Conservation (phyloP, 37 sponge, comb jelly and placozoan species). For the Chondrilla cf. caribensis region DNA sequence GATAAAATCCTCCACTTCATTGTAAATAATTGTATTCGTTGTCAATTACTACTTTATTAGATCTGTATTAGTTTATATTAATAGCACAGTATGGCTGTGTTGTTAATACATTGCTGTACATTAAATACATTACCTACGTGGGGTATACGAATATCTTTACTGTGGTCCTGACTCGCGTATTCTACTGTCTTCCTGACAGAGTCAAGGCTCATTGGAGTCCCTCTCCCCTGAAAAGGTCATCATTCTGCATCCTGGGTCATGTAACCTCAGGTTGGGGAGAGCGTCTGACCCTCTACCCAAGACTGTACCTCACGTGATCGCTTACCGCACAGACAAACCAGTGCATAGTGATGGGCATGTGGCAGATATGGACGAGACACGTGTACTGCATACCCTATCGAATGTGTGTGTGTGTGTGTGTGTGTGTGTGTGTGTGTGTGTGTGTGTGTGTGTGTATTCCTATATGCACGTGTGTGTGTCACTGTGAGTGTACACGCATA, state of each 20-base stretch:
- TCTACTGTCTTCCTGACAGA: too few relatives aligned
- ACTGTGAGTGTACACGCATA: not conserved
- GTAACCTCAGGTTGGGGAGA: slow-evolving; percentile 67
- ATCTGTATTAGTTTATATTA: too few relatives aligned
- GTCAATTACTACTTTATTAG: too few relatives aligned
- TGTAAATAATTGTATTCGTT: too few relatives aligned
- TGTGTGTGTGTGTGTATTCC: not conserved
- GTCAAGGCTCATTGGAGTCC: not conserved
- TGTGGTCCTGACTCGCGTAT: too few relatives aligned
- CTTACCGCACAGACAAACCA: slow-evolving; percentile 35
- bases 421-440: slow-evolving; percentile 1
- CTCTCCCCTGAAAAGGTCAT: slow-evolving; percentile 15
- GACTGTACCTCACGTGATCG: slow-evolving; percentile 81
- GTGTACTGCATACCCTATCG: slow-evolving; percentile 14
- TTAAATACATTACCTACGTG: too few relatives aligned
- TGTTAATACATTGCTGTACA: too few relatives aligned
- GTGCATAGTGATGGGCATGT: not conserved
- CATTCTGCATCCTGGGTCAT: slow-evolving; percentile 79
- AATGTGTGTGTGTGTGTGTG: slow-evolving; percentile 27
- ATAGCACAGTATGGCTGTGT: too few relatives aligned
- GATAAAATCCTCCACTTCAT: too few relatives aligned
- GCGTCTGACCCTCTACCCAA: slow-evolving; percentile 71
- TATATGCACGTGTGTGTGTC: not conserved
- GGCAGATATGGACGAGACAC: slow-evolving; percentile 30
- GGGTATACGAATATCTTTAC: too few relatives aligned